Evolutionary conservation across 2,888 invertebrate genomes (phyloP), one percentile per base, ranked within the genome.

Genomic region (Gymnocheta viridis): DNA sequence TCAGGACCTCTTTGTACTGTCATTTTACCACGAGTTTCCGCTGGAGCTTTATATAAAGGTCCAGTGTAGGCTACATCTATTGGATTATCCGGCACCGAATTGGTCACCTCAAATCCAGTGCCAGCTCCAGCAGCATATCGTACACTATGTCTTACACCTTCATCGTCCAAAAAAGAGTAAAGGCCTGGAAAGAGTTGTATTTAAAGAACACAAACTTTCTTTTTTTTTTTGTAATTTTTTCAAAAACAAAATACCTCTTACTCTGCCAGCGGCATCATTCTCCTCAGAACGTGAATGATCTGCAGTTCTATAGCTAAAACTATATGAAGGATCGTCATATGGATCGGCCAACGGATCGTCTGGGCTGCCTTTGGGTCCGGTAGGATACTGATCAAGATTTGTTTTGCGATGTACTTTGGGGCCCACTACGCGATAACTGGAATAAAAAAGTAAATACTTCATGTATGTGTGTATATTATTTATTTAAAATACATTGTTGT

Each of bases 331-430:
- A 91, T 96, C 96, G 89, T 96, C 96, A 86, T 93, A 95, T 14
- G 96, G 96, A 91, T 96, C 96, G 87, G 94, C 94, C 87, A 94
- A 94, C 0, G 95, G 95, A 89, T 96, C 95, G 87, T 95, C 95
- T 74, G 94, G 94, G 86, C 94, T 95, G 10, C 95, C 95, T 62
- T 94, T 93, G 7, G 95, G 94, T 1, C 93, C 93, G n/a, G 94
- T 92, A 1, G 94, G 94, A 85, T 93, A 92, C 91, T 96, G 96
- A 82, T 95, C 94, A 35, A 96, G 91, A 87, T 95, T 95, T 92
- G 95, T 94, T 90, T 95, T 95, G 78, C 96, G 93, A 87, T 94
- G 95, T 17, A 96, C 93, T 88, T 95, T 95, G 22, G 95, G 95
- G n/a, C 96, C 96, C 89, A 95, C 94, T 1, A 95, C 95, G n/a